Conservation (phyloP, 1,140 invertebrate genomes). For the Drosophila willistoni region DNA sequence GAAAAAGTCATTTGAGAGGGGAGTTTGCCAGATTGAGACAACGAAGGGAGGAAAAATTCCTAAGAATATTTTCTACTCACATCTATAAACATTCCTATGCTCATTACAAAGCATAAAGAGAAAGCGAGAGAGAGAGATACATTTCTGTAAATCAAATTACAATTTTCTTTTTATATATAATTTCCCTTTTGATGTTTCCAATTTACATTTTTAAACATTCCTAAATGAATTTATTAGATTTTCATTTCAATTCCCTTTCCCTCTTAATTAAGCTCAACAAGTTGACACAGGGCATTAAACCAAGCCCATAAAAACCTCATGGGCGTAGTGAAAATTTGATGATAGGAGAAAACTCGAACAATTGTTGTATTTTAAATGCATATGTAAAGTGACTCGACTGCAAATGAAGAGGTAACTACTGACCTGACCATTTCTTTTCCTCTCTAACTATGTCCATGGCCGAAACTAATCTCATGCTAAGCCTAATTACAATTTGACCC, state of each 20-base stretch:
- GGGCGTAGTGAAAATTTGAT: not conserved
- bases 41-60: not conserved
- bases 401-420: too few relatives aligned
- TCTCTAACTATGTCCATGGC: not conserved
- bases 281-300: constrained; percentile 41
- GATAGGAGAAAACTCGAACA: not conserved
- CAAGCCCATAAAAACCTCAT: constrained; percentile 17
- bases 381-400: too few relatives aligned
- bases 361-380: too few relatives aligned
- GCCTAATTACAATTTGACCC: constrained; percentile 72
- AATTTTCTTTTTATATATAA: constrained; percentile 34
- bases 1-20: not conserved
- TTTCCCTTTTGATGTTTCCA: constrained; percentile 37
- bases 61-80: constrained; percentile 1
- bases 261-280: constrained; percentile 31
- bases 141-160: constrained; percentile 42
- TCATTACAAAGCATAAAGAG: constrained; percentile 23
- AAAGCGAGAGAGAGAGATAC: constrained; percentile 16
- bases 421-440: too few relatives aligned
- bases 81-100: constrained; percentile 9
- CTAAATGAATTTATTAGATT: constrained; percentile 52
- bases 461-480: constrained; percentile 54
- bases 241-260: constrained; percentile 4
- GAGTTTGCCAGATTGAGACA: not conserved
- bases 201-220: constrained; percentile 46